Evolutionary conservation across 2,888 invertebrate genomes (phyloP).

Genomic region (Steinernema carpocapsae): DNA sequence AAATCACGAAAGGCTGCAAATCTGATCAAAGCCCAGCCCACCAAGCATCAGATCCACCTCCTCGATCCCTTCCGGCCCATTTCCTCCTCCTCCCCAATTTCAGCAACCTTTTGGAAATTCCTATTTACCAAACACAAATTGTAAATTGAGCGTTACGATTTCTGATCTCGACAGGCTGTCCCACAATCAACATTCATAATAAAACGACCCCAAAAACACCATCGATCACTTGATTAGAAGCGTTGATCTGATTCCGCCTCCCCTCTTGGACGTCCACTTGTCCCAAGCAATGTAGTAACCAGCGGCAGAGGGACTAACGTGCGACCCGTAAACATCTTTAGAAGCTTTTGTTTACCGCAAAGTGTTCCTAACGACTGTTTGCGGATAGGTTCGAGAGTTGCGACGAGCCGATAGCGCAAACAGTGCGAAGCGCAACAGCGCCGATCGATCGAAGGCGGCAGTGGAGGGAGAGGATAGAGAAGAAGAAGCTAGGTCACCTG

Average conservation of each 20-base stretch:
- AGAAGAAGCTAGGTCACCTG: not conserved
- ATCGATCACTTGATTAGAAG: not conserved
- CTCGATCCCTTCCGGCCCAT: no score
- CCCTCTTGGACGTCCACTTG: not conserved
- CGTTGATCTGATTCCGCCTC: no score
- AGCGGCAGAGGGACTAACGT: not conserved
- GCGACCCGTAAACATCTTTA: slow-evolving; percentile 23
- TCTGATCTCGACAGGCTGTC: not conserved
- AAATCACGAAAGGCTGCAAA: no score
- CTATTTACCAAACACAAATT: not conserved
- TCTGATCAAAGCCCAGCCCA: no score
- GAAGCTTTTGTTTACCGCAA: slow-evolving; percentile 29
- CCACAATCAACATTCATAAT: not conserved
- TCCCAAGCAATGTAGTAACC: not conserved
- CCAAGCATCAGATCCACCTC: no score
- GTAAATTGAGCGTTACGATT: slow-evolving; percentile 15
- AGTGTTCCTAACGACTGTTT: slow-evolving; percentile 33
- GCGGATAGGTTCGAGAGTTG: slow-evolving; percentile 29
- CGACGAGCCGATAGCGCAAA: slow-evolving; percentile 16
- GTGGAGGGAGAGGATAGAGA: not conserved
- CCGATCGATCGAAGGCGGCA: not conserved
- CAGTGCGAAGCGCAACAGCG: slow-evolving; percentile 6
- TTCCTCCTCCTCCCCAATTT: no score
- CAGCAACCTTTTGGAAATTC: not conserved
- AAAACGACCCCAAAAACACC: slow-evolving; percentile 18